A percentile compares a stretch with the other conserved stretches of the same genome.
These are phyloP conservation scores for Lysandra coridon DNA, from an alignment of 2,888 invertebrate species.

Conservation along the genomic window DNA sequence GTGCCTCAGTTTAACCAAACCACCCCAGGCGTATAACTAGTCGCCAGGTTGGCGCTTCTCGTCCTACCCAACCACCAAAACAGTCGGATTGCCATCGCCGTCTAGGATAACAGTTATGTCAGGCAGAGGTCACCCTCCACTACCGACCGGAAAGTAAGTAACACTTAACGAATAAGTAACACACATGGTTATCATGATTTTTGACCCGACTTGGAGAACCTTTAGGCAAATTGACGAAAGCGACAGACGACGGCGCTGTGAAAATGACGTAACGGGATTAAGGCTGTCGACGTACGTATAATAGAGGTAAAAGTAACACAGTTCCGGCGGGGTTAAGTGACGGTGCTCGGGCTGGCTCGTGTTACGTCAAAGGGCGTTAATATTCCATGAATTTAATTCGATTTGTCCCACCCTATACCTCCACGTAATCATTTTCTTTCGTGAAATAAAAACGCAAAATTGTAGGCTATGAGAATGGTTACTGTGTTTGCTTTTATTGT, in stretches of 20 bases:
- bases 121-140: too few species aligned
- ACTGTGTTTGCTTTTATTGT: not conserved
- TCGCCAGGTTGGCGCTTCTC: too few species aligned
- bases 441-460: not conserved
- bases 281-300: conserved; percentile 27
- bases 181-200: too few species aligned
- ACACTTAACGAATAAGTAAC: too few species aligned
- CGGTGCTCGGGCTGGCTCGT: not conserved
- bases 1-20: too few species aligned
- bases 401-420: not conserved
- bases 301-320: conserved; percentile 13
- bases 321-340: not conserved
- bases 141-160: too few species aligned
- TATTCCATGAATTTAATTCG: conserved; percentile 7
- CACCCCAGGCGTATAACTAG: too few species aligned
- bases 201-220: too few species aligned
- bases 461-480: not conserved
- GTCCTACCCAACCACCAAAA: too few species aligned
- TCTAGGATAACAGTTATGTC: too few species aligned
- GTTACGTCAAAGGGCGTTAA: not conserved
- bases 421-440: not conserved
- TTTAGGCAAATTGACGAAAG: not conserved
- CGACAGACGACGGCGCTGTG: conserved; percentile 30
- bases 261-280: conserved; percentile 37
- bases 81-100: too few species aligned